Evolutionary conservation across 2,888 invertebrate species (phyloP).

Genomic region (Bellardia pandia): DNA sequence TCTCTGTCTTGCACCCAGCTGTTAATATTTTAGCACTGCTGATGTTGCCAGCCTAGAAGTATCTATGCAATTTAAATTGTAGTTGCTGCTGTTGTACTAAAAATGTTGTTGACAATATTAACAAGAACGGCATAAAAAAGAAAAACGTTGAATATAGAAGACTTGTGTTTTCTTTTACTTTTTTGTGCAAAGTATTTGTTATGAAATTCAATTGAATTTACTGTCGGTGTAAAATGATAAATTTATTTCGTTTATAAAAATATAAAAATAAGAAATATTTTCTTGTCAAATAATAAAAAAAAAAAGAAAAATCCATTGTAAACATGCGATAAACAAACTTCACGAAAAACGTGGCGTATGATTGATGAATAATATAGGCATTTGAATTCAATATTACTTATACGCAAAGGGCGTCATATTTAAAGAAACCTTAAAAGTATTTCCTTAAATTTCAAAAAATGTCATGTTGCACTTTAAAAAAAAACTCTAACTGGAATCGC

Average conservation of each 20-base stretch:
- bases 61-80: not conserved
- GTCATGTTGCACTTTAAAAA: too few relatives aligned
- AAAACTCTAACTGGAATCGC: too few relatives aligned
- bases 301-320: not conserved
- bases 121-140: not conserved
- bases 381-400: slow-evolving; percentile 16
- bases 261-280: not conserved
- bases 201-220: slow-evolving; percentile 55
- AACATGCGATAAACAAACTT: not conserved
- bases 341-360: slow-evolving; percentile 2
- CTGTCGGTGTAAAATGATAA: slow-evolving; percentile 43
- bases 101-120: slow-evolving; percentile 7
- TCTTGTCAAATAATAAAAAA: not conserved
- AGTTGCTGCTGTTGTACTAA: slow-evolving; percentile 1
- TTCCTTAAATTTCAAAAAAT: too few relatives aligned
- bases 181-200: slow-evolving; percentile 26
- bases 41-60: slow-evolving; percentile 5
- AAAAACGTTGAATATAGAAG: not conserved
- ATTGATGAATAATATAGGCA: not conserved
- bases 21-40: slow-evolving; percentile 6
- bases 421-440: not conserved
- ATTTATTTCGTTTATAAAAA: slow-evolving; percentile 29
- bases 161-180: too few relatives aligned
- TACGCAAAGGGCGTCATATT: not conserved
- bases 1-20: slow-evolving; percentile 15